A percentile compares a stretch with the other conserved stretches of the same genome.
phyloP scores from a whole-genome alignment of 2,888 invertebrate species.

The Cordilura impudica region DNA sequence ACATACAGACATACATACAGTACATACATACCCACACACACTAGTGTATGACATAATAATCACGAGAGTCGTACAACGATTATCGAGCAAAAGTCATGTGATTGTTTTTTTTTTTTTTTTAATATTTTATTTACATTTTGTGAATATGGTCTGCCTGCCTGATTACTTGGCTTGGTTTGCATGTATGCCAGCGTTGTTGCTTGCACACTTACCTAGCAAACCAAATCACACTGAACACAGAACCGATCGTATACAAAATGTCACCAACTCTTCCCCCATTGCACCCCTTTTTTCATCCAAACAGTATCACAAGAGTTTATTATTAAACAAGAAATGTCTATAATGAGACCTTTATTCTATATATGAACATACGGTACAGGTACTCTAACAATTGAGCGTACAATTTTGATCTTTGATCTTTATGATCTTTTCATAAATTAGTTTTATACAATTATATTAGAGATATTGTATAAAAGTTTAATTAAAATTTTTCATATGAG shows the following conservation, averaged over 20 bases:
- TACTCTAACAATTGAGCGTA: not conserved
- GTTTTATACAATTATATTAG: too few species aligned
- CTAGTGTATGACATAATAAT: conserved; percentile 75
- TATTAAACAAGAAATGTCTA: conserved; percentile 28
- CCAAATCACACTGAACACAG: not conserved
- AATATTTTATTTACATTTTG: conserved; percentile 52
- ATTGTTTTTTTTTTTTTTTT: conserved; percentile 69
- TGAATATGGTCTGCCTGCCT: conserved; percentile 48
- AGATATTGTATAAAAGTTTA: too few species aligned
- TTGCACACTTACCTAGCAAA: conserved; percentile 20
- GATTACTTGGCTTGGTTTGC: conserved; percentile 8
- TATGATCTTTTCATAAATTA: too few species aligned
- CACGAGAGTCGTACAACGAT: conserved; percentile 76
- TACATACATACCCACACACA: too few species aligned
- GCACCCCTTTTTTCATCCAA: not conserved
- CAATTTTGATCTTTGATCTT: too few species aligned
- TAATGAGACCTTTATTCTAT: not conserved
- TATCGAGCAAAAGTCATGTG: conserved; percentile 75
- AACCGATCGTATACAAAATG: not conserved
- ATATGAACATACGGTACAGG: not conserved
- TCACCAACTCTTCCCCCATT: not conserved
- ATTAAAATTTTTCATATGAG: too few species aligned
- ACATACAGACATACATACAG: conserved; percentile 26
- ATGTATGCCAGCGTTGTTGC: conserved; percentile 17
- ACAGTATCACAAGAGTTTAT: conserved; percentile 12